Percentiles rank a stretch among this genome's conserved stretches.
phyloP scores from a whole-genome alignment of 2,113 vertebrate species.

The Actenoides hombroni region DNA sequence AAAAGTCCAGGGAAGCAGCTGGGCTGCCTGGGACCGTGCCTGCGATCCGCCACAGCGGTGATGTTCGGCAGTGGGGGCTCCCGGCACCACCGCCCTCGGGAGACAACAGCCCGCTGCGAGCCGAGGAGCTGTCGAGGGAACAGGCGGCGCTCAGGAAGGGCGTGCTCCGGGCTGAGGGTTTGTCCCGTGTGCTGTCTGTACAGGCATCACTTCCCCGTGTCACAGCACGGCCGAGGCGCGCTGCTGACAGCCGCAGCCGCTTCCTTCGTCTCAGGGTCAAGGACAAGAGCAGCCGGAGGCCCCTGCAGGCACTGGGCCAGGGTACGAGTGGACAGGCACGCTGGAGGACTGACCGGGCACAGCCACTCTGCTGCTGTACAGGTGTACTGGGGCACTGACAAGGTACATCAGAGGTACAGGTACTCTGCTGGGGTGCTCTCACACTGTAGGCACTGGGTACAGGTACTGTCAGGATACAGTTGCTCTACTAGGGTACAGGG shows the following conservation, averaged over 20 bases:
- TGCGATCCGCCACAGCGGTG: not conserved
- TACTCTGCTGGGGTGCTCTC: not conserved
- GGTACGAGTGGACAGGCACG: not conserved
- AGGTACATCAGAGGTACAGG: not conserved
- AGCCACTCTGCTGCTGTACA: not conserved
- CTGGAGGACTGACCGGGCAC: not conserved
- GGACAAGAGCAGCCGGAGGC: not conserved
- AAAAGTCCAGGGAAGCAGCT: not conserved
- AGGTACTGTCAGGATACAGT: not conserved
- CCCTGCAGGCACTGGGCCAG: not conserved
- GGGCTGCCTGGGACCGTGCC: not conserved
- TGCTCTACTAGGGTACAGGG: not conserved
- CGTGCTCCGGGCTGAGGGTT: constrained; percentile 24
- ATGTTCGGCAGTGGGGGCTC: not conserved
- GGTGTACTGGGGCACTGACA: not conserved
- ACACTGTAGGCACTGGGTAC: not conserved
- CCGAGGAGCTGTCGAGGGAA: not conserved
- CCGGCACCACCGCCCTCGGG: not conserved
- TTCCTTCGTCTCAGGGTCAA: constrained; percentile 18
- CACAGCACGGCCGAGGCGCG: not conserved
- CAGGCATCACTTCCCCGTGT: constrained; percentile 52
- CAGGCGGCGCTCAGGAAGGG: constrained; percentile 35
- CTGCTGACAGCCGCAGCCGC: not conserved
- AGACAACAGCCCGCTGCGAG: not conserved
- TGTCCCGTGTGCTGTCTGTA: not conserved